A percentile compares a stretch with the other conserved stretches of the same genome.
Conservation (phyloP, 2,797 vertebrate species). For the Microchirus variegatus region DNA sequence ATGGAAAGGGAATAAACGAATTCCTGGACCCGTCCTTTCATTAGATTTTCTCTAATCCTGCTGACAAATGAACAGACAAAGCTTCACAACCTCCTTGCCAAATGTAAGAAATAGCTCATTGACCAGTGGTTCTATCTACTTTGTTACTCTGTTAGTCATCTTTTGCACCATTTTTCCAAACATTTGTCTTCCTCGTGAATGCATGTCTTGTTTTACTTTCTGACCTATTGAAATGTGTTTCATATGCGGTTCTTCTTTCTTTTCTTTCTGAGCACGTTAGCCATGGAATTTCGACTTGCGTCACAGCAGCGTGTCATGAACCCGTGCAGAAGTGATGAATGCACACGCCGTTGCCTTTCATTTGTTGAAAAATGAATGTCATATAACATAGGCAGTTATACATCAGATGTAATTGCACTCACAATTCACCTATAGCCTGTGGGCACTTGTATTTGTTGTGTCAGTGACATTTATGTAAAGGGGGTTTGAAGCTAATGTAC, state of each 20-base stretch:
- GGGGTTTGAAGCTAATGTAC: constrained; percentile 51
- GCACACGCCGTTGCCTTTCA: not conserved
- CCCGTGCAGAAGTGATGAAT: constrained; percentile 25
- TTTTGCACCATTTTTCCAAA: too few species aligned
- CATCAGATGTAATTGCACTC: constrained; percentile 55
- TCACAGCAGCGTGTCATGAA: constrained; percentile 11
- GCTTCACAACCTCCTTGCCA: too few species aligned
- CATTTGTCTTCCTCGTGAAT: too few species aligned
- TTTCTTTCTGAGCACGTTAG: constrained; percentile 27
- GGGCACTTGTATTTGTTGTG: constrained; percentile 56
- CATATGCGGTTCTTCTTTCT: not conserved
- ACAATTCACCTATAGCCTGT: constrained; percentile 54
- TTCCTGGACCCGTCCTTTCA: too few species aligned
- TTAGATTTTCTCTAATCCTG: too few species aligned
- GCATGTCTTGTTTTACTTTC: not conserved
- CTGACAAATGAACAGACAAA: too few species aligned
- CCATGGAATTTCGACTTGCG: constrained; percentile 18
- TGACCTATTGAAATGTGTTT: not conserved
- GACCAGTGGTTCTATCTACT: too few species aligned
- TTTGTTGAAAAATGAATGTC: constrained; percentile 29
- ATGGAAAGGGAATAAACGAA: too few species aligned
- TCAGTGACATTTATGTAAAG: constrained; percentile 64
- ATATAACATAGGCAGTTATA: constrained; percentile 31
- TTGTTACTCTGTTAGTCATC: too few species aligned
- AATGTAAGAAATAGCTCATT: too few species aligned